Conservation (phyloP, 2,113 vertebrate species). For the Mixornis gularis region DNA sequence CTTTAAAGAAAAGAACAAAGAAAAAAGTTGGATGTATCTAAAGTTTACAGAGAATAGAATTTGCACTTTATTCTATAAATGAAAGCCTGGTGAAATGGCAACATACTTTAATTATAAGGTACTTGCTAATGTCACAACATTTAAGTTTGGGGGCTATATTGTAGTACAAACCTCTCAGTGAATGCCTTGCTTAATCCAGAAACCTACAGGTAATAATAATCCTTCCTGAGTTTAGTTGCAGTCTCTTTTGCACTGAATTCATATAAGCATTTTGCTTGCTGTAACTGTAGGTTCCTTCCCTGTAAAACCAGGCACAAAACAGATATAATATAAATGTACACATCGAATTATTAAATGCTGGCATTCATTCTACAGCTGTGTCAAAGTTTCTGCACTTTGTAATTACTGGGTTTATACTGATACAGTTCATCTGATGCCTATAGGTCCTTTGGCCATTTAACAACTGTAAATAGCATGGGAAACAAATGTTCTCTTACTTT, state of each 20-base stretch:
- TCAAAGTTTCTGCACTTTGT: not conserved
- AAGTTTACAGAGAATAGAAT: slow-evolving; percentile 78
- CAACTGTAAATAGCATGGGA: not conserved
- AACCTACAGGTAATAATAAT: not conserved
- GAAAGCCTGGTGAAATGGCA: slow-evolving; percentile 79
- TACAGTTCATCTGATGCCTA: not conserved
- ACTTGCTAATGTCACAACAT: slow-evolving; percentile 79
- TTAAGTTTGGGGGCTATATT: slow-evolving; percentile 60
- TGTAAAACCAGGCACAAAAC: not conserved
- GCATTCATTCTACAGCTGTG: not conserved
- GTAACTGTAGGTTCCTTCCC: not conserved
- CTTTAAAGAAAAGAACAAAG: slow-evolving; percentile 86
- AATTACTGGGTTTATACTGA: not conserved
- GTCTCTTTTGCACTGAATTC: not conserved
- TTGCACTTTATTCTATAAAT: slow-evolving; percentile 80
- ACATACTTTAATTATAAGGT: slow-evolving; percentile 76
- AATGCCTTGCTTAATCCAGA: slow-evolving; percentile 29
- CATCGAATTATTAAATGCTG: not conserved
- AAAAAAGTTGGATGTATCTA: slow-evolving; percentile 75
- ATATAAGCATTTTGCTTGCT: not conserved
- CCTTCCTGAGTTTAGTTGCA: not conserved
- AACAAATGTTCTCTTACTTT: not conserved
- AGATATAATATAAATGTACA: not conserved
- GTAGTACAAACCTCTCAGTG: slow-evolving; percentile 21
- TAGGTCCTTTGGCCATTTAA: not conserved